phyloP scores from a whole-genome alignment of 2,113 vertebrate genomes.

The Callorhinus ursinus region DNA sequence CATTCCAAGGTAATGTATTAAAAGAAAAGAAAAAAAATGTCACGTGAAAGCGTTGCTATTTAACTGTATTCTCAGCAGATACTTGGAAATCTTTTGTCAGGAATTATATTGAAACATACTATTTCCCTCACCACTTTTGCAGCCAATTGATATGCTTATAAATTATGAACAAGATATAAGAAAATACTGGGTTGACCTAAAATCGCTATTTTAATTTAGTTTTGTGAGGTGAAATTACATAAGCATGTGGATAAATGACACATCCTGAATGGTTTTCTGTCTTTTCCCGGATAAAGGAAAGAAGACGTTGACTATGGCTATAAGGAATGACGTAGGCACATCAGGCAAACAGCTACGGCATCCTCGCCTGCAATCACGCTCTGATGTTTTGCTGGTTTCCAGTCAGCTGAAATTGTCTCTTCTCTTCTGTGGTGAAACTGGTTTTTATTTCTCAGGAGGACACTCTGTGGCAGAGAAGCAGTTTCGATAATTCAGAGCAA shows the following conservation, averaged over 20 bases:
- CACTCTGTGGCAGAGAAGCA: neutral
- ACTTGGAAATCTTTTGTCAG: neutral
- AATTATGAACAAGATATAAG: neutral
- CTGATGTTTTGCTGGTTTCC: neutral
- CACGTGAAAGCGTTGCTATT: neutral
- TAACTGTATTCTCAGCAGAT: neutral
- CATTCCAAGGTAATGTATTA: neutral
- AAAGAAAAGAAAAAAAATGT: neutral
- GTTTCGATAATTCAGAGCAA: slow-evolving; percentile 35
- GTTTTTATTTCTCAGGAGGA: slow-evolving; percentile 13
- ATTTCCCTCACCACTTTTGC: neutral
- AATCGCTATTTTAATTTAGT: neutral
- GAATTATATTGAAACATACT: neutral
- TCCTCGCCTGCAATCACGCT: neutral
- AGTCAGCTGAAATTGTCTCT: neutral
- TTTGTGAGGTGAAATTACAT: neutral
- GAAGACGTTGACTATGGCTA: neutral
- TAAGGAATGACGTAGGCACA: too few species aligned
- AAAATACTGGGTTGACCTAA: neutral
- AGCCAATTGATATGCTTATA: neutral
- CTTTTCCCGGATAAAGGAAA: neutral
- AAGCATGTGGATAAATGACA: neutral
- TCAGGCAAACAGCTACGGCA: neutral
- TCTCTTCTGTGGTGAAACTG: neutral
- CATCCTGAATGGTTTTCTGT: neutral